Percentiles rank a stretch among this genome's conserved stretches.
Conservation (phyloP, 53 echinoderm and acorn worm genomes). For the Pentamera pediparva region DNA sequence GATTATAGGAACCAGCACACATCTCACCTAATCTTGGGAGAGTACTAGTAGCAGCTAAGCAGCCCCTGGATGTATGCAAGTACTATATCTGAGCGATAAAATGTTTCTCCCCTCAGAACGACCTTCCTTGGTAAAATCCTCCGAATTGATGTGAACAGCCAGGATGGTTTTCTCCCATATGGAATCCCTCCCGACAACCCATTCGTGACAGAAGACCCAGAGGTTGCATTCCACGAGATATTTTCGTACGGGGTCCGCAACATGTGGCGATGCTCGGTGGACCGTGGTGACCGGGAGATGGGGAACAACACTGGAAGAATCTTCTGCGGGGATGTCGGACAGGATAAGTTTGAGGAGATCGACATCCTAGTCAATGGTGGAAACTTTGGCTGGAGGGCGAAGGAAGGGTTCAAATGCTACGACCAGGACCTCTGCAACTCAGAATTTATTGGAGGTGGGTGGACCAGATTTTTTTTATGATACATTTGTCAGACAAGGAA, state of each 20-base stretch:
- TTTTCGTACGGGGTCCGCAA: slow-evolving; percentile 92
- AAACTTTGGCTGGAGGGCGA: slow-evolving; percentile 93
- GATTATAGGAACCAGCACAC: too few species aligned
- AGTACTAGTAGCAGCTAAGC: too few species aligned
- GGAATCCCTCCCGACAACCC: slow-evolving; percentile 87
- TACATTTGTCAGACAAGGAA: too few species aligned
- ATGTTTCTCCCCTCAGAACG: slow-evolving; percentile 20
- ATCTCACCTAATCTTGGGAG: too few species aligned
- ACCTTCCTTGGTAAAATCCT: slow-evolving; percentile 73
- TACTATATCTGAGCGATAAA: too few species aligned
- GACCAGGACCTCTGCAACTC: slow-evolving; percentile 55
- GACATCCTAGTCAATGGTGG: slow-evolving; percentile 93
- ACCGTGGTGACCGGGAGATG: slow-evolving; percentile 65
- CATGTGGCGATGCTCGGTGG: slow-evolving; percentile 88
- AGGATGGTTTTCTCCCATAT: slow-evolving; percentile 43
- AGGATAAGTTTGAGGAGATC: slow-evolving; percentile 74
- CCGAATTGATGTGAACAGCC: slow-evolving; percentile 71
- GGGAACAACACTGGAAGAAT: slow-evolving; percentile 75
- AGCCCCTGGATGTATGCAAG: too few species aligned
- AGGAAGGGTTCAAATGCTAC: slow-evolving; percentile 79
- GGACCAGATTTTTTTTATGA: neutral
- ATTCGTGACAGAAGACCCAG: slow-evolving; percentile 39
- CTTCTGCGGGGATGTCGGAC: slow-evolving; percentile 96
- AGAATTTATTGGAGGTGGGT: slow-evolving; percentile 40
- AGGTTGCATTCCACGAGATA: slow-evolving; percentile 52